Evolutionary conservation across 2,888 invertebrate species (phyloP).

Genomic region (Prostheceraeus crozeri): DNA sequence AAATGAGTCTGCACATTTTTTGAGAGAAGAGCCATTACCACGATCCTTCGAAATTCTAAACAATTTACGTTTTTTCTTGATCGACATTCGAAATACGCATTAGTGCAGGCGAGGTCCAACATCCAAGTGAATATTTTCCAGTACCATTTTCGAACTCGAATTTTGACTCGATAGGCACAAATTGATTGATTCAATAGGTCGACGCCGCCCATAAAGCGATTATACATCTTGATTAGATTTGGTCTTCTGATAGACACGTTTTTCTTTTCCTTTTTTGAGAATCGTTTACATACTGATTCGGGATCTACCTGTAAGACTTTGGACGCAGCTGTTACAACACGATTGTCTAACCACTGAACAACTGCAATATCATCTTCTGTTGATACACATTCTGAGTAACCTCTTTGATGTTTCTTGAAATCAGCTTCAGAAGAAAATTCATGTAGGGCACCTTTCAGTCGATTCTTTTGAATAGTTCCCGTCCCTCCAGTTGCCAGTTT

Average conservation of each 20-base stretch:
- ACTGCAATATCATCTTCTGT: constrained; percentile 4
- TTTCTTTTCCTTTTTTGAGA: constrained; percentile 19
- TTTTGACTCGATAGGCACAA: too few relatives aligned
- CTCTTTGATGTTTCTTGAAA: constrained; percentile 16
- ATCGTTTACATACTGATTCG: constrained; percentile 10
- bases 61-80: neutral
- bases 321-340: constrained; percentile 16
- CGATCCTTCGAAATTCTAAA: constrained; percentile 6
- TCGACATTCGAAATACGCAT: neutral
- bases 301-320: neutral
- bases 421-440: neutral
- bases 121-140: constrained; percentile 12
- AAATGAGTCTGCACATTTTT: constrained; percentile 4
- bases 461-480: constrained; percentile 13
- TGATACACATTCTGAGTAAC: neutral
- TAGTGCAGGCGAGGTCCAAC: constrained; percentile 6
- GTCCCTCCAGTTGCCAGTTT: too few relatives aligned
- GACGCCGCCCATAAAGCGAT: too few relatives aligned
- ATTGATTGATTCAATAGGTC: too few relatives aligned
- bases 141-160: too few relatives aligned
- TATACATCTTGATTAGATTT: too few relatives aligned
- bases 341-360: constrained; percentile 17
- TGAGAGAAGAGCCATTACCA: neutral
- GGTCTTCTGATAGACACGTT: neutral
- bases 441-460: constrained; percentile 12